Evolutionary conservation across 2,113 vertebrate genomes (phyloP), one percentile per base, ranked within the genome.

Genomic region (Forbesichthys papilliferus): DNA sequence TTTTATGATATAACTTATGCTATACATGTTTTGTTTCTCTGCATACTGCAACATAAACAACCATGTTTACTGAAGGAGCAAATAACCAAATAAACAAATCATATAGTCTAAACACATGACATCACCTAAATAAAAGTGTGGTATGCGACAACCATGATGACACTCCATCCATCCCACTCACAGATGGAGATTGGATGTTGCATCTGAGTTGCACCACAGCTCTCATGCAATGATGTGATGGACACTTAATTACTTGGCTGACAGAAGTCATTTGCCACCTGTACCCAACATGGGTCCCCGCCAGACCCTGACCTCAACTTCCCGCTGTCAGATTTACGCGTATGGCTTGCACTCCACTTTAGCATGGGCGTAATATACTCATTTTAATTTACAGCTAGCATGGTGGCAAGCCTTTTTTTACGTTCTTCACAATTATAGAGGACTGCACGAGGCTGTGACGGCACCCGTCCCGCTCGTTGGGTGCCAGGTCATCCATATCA

Each of bases 231-330:
- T 73, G 75, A 82, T 78, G 84, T 88, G 87, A 90, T 86, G 86
- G 89, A 89, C 87, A 90, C 84, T 89, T 90, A 90, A 90, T 90
- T 90, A 90, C 89, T 90, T 90, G 89, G 89, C 87, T 87, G 87
- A 89, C 87, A 86, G 86, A 84, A 86, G 86, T 83, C 81, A 85
- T 84, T 76, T 53, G 58, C 87, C 89, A 90, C 87, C 87, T 90
- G 89, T 82, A 85, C 86, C 77, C 85, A 85, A 81, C 82, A 86
- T 82, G 87, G 85, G 86, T 81, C 81, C 85, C 77, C 83, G 82
- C 82, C 87, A 85, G 85, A 79, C 76, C 80, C 79, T 85, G 84
- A 89, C 87, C 89, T 85, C 86, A 73, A 80, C 83, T 88, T 85
- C 82, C 84, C 66, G 68, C 68, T 75, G 75, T 75, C 77, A 82